phyloP scores from a whole-genome alignment of 1,140 invertebrate species.

The Pygmarrhopalites habei region DNA sequence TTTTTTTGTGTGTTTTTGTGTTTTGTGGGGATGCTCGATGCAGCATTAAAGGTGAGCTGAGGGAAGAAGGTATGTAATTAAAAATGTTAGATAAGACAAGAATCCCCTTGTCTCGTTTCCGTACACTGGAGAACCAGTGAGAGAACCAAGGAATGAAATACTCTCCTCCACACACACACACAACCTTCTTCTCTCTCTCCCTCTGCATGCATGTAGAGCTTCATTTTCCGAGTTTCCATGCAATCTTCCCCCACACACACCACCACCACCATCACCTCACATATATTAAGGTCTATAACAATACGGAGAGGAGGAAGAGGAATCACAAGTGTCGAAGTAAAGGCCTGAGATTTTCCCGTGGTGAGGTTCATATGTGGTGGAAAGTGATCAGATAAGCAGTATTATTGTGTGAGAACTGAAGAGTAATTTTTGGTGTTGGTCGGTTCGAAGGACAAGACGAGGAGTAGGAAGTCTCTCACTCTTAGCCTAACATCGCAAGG shows the following conservation, averaged over 20 bases:
- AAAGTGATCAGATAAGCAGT: conserved; percentile 15
- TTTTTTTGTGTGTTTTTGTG: no score
- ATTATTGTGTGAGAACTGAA: conserved; percentile 16
- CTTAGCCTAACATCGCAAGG: no score
- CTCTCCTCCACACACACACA: no score
- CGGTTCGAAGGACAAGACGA: neutral
- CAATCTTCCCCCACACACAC: neutral
- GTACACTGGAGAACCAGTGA: neutral
- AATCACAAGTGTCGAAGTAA: neutral
- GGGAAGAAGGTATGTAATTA: conserved; percentile 3
- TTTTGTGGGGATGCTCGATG: no score
- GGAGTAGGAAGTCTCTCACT: neutral
- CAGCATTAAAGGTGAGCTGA: neutral
- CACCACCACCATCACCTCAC: no score
- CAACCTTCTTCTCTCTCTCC: neutral
- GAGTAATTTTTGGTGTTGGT: conserved; percentile 7
- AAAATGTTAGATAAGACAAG: conserved; percentile 3
- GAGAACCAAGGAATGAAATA: no score
- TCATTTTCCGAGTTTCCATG: neutral
- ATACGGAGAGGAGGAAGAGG: no score
- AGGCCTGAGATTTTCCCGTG: conserved; percentile 4
- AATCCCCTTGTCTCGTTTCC: neutral
- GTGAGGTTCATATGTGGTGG: neutral
- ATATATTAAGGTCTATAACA: no score
- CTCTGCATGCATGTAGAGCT: neutral